phyloP scores from a whole-genome alignment of 2,888 invertebrate species.

The Drosophila lacicola region DNA sequence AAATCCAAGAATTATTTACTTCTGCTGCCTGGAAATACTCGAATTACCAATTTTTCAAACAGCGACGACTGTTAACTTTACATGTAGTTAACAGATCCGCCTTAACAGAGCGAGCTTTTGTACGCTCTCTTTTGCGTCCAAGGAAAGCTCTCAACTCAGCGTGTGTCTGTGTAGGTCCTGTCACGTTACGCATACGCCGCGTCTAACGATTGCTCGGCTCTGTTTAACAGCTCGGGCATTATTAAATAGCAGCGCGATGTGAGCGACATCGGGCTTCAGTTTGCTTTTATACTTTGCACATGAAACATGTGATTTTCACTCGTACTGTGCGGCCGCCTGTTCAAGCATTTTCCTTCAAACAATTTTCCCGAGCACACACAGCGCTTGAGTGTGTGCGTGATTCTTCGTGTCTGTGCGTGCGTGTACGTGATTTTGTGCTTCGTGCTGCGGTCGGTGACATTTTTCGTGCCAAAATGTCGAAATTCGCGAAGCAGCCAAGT shows the following conservation, averaged over 20 bases:
- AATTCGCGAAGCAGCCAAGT: constrained; percentile 22
- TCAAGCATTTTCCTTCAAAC: constrained; percentile 55
- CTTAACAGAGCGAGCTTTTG: constrained; percentile 42
- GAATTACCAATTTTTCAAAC: not conserved
- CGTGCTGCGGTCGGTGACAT: constrained; percentile 38
- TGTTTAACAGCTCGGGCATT: constrained; percentile 37
- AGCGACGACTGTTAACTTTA: constrained; percentile 23
- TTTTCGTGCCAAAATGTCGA: constrained; percentile 38
- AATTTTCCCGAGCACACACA: constrained; percentile 46
- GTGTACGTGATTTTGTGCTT: constrained; percentile 28
- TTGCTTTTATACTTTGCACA: constrained; percentile 82
- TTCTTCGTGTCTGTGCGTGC: constrained; percentile 24
- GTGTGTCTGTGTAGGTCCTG: constrained; percentile 10
- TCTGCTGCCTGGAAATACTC: not conserved
- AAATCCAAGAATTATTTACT: not conserved
- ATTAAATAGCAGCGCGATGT: constrained; percentile 17
- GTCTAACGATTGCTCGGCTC: constrained; percentile 27
- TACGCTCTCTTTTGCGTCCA: not conserved
- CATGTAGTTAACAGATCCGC: constrained; percentile 12
- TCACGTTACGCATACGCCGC: constrained; percentile 53
- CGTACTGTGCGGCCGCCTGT: constrained; percentile 56
- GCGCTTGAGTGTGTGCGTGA: constrained; percentile 33
- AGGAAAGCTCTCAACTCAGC: constrained; percentile 36
- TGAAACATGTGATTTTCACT: constrained; percentile 79
- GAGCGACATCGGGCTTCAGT: constrained; percentile 62